Percentiles rank a stretch among this genome's conserved stretches.
Conservation (phyloP, 2,113 vertebrate genomes). For the Cavia aperea region DNA sequence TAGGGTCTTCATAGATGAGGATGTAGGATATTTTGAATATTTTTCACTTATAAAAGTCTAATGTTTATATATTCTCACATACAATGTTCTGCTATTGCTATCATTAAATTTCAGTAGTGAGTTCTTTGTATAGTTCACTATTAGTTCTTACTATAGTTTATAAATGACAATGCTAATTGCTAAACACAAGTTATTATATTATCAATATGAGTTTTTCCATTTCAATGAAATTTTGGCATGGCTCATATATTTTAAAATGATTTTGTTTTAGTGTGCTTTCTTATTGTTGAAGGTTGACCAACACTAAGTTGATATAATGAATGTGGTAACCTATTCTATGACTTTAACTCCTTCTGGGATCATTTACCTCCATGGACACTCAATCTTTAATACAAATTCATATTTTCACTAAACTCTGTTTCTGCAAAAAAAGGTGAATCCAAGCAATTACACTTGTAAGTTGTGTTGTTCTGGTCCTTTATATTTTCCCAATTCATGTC, state of each 20-base stretch:
- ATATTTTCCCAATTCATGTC: conserved; percentile 19
- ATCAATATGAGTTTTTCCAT: neutral
- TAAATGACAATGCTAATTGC: neutral
- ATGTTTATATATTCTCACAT: neutral
- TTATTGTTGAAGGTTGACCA: neutral
- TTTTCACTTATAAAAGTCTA: neutral
- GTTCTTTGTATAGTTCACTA: neutral
- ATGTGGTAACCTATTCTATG: neutral
- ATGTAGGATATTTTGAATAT: neutral
- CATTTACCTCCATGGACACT: neutral
- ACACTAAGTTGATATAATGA: neutral
- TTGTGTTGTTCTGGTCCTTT: neutral
- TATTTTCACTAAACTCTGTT: conserved; percentile 4
- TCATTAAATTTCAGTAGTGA: neutral
- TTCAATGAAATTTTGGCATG: neutral
- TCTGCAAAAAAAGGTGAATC: neutral
- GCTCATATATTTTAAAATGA: neutral
- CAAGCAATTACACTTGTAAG: conserved; percentile 3
- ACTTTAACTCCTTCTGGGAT: neutral
- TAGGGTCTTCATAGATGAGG: neutral
- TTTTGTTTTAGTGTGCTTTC: conserved; percentile 1
- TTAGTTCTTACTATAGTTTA: neutral
- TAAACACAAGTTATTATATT: neutral
- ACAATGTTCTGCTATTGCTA: neutral
- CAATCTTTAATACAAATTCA: conserved; percentile 6